Evolutionary conservation across 2,113 vertebrate genomes (phyloP), one percentile per base, ranked within the genome.

Genomic region (Psittacus erithacus): DNA sequence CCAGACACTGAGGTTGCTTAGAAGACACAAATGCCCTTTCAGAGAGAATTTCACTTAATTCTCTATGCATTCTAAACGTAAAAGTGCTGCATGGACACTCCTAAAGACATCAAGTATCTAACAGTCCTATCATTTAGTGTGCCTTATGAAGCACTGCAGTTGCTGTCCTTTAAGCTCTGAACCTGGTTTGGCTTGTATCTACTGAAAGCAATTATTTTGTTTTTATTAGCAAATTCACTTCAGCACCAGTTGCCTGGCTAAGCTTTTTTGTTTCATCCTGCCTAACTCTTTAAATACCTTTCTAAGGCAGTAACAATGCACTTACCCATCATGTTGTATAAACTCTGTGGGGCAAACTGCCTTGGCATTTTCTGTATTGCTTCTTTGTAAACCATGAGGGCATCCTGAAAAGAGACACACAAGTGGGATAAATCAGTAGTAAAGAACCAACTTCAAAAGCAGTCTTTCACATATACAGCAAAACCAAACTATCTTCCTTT

Each of bases 261-360:
- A 49, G 24, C 62, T 93, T 29, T 88, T 91, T 55, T 39, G 24
- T 92, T 83, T 84, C 70, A 81, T 35, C 33, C 43, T 65, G 35
- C 25, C 43, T 38, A 63, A 55, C 67, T 69, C 38, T 39, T 65
- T 27, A 92, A 75, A 60, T 80, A 74, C 15, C 13, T 75, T 79
- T 86, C 73, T 88, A 74, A 96, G 68, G 67, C 43, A 67, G 19
- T 75, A 90, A 81, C 27, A 62, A 50, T 50, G 57, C 46, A 97
- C 99, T 99, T 97, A 99, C 99, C 99, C 99, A 99, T 99, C 99
- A 99, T 99, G 97, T 99, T 99, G 98, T 99, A 99, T 75, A 99
- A 98, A 94, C 99, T 99, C 97, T 99, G 99, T 33, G 99, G 99
- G 89, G 99, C 99, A 98, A 99, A 99, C 75, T 99, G 99, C 81